Evolutionary conservation across 2,113 vertebrate species (phyloP).

Genomic region (Opisthocomus hoazin): DNA sequence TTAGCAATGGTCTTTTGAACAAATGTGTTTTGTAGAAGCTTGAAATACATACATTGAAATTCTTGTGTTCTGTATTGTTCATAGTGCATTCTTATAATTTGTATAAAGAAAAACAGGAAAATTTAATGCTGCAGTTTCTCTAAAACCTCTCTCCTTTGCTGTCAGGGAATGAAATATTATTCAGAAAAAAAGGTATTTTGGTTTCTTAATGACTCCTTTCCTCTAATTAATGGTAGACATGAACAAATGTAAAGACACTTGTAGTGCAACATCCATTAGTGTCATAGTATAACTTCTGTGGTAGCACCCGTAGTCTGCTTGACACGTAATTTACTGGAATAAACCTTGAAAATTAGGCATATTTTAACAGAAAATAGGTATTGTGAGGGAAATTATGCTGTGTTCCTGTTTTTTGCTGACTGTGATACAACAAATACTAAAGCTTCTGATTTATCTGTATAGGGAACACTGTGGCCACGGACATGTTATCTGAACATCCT

Average conservation of each 20-base stretch:
- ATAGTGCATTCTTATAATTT: not conserved
- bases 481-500: conserved; percentile 93
- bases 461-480: conserved; percentile 86
- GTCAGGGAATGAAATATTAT: conserved; percentile 24
- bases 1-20: not conserved
- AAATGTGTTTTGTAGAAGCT: not conserved
- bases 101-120: not conserved
- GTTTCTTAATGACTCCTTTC: not conserved
- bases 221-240: not conserved
- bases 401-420: not conserved
- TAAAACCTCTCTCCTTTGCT: conserved; percentile 25
- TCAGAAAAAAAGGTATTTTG: conserved; percentile 34
- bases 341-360: not conserved
- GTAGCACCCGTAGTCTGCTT: not conserved
- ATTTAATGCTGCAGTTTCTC: not conserved
- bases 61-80: not conserved
- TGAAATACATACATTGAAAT: not conserved
- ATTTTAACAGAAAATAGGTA: not conserved
- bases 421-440: not conserved
- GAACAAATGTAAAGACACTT: not conserved
- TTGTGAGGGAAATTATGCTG: not conserved
- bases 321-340: not conserved
- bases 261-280: not conserved
- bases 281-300: not conserved
- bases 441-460: not conserved